Conservation (phyloP, 2,888 invertebrate species). For the Rhopalosiphum nymphaeae region DNA sequence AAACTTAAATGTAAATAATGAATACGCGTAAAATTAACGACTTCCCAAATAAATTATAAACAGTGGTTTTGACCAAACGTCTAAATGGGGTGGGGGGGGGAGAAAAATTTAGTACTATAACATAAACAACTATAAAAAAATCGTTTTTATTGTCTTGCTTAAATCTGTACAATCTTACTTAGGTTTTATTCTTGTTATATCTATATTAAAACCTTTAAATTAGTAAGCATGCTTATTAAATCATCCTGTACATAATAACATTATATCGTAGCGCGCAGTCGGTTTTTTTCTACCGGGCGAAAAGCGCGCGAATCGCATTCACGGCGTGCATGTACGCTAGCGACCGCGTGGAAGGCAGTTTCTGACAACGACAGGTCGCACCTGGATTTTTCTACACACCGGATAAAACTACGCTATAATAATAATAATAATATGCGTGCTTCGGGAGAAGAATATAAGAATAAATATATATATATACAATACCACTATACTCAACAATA, state of each 20-base stretch:
- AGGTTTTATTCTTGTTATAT: too few species aligned
- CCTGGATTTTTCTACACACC: not conserved
- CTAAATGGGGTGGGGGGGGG: too few species aligned
- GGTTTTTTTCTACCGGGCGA: not conserved
- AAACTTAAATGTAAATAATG: too few species aligned
- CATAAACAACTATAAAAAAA: too few species aligned
- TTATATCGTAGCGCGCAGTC: not conserved
- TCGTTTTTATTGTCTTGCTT: too few species aligned
- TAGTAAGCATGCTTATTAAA: not conserved
- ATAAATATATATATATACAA: too few species aligned
- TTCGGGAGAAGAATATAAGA: not conserved
- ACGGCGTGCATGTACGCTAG: not conserved
- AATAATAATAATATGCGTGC: not conserved
- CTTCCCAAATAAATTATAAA: too few species aligned
- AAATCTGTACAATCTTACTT: too few species aligned
- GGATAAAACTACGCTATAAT: not conserved
- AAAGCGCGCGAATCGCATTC: not conserved
- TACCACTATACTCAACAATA: not conserved
- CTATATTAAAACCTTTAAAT: too few species aligned
- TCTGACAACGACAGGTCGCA: not conserved
- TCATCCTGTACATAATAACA: not conserved
- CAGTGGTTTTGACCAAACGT: too few species aligned
- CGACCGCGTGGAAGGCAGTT: not conserved
- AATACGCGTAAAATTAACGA: too few species aligned
- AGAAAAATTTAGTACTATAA: too few species aligned